Base-by-base conservation (phyloP, 2,888 invertebrate species). In the Nymphalis urticae region DNA sequence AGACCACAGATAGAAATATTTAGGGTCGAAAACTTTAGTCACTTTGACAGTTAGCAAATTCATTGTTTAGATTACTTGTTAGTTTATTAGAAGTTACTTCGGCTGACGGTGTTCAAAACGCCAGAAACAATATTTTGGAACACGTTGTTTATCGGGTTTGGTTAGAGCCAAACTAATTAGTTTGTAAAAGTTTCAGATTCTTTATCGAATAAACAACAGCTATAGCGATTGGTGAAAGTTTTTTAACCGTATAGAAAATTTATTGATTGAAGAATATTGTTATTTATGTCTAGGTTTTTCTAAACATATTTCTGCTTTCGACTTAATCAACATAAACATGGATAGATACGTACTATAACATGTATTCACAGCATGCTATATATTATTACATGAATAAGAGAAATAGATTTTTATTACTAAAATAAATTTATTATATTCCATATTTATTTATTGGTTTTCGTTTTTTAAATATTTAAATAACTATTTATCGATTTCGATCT, bases 1-100 rank as follows among this genome's bases (percentile, higher is more conserved):
- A 66, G 63, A 62, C 54, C 62, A 54, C 65, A 58, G 62, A 62
- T 68, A 68, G 56, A 68, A 61, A 71, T 71, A 69, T 66, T 71
- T 69, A 60, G 16, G 32, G 48, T 50, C 59, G 27, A 21, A 61
- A 63, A 54, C 53, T 64, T 62, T 10, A 54, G 13, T 17, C 21
- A 71, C 64, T 71, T 62, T 36, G 69, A 66, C 61, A 69, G 66
- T 64, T 62, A 50, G 60, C 36, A 56, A 66, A 71, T 51, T 60
- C 61, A 63, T 66, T 64, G 68, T 61, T 62, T 62, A 62, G 53
- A 64, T 59, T 60, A 63, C 59, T 68, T 51, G 51, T 56, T 27
- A 51, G 59, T 59, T 65, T 59, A 61, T 53, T 60, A 61, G 66
- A 32, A 47, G 47, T 66, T 60, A 32, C 32, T 56, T 27, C 36